Percentiles rank a stretch among this genome's conserved stretches.
These are phyloP conservation scores for Hystrix cristata DNA, from an alignment of 2,113 vertebrate genomes.

Conservation along the genomic window DNA sequence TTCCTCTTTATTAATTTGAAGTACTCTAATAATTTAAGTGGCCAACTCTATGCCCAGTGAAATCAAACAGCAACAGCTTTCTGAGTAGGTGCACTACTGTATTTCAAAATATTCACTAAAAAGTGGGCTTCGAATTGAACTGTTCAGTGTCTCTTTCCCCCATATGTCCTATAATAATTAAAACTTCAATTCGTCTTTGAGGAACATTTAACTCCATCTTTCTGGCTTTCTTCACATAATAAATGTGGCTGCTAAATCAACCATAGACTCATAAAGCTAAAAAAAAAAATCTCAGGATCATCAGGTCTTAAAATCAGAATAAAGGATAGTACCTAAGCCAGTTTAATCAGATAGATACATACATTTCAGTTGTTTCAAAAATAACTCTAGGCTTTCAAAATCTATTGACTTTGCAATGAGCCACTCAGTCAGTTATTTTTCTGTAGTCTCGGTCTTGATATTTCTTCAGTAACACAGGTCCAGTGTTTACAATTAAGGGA, in stretches of 20 bases:
- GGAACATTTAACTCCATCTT: slow-evolving; percentile 71
- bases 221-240: slow-evolving; percentile 71
- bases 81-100: background rate
- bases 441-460: background rate
- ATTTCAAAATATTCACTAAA: slow-evolving; percentile 36
- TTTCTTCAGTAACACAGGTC: background rate
- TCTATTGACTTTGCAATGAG: background rate
- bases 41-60: background rate
- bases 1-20: slow-evolving; percentile 27
- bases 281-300: slow-evolving; percentile 57
- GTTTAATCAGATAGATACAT: slow-evolving; percentile 41
- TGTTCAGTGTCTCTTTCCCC: slow-evolving; percentile 37
- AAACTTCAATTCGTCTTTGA: slow-evolving; percentile 73
- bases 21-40: background rate
- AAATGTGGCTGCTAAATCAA: slow-evolving; percentile 67
- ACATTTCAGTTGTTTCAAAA: slow-evolving; percentile 57
- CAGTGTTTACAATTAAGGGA: background rate
- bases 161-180: slow-evolving; percentile 74
- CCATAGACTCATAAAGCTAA: slow-evolving; percentile 66
- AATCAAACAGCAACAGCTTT: background rate
- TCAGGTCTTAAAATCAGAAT: slow-evolving; percentile 64
- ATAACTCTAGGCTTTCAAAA: slow-evolving; percentile 55
- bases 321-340: slow-evolving; percentile 60
- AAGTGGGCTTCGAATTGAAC: slow-evolving; percentile 40
- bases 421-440: background rate